Conservation (phyloP, 2,888 invertebrate genomes). For the Helleia helle region DNA sequence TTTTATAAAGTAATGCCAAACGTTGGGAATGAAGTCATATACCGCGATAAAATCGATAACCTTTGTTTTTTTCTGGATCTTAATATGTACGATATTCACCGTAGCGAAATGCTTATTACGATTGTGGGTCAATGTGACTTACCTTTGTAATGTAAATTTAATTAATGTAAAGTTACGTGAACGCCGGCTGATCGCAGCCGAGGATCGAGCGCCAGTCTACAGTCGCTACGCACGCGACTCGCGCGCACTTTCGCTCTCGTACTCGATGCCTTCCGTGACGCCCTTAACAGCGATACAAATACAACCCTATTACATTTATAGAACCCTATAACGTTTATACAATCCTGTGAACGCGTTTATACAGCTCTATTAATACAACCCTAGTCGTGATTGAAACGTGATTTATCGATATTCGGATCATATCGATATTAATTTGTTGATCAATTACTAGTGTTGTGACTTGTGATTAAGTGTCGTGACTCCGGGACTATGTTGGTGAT, state of each 20-base stretch:
- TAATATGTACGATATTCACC: too few species aligned
- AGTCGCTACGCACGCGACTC: constrained; percentile 48
- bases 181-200: constrained; percentile 28
- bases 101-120: neutral
- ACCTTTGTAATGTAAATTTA: constrained; percentile 24
- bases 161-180: constrained; percentile 47
- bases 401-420: constrained; percentile 7
- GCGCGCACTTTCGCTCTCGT: constrained; percentile 62
- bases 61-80: too few species aligned
- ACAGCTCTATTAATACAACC: too few species aligned
- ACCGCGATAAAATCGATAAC: too few species aligned
- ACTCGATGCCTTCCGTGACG: constrained; percentile 33
- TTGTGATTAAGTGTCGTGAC: constrained; percentile 26
- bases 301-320: too few species aligned
- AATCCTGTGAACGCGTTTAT: too few species aligned
- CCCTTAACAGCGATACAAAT: too few species aligned
- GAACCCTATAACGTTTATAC: too few species aligned
- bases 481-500: constrained; percentile 60
- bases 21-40: too few species aligned
- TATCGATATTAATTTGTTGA: neutral
- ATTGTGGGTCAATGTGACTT: constrained; percentile 20
- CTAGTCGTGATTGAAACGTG: too few species aligned
- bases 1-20: too few species aligned
- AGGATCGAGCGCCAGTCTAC: constrained; percentile 43
- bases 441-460: constrained; percentile 11